phyloP scores from a whole-genome alignment of 2,888 invertebrate genomes.

The Acrobeloides nanus region DNA sequence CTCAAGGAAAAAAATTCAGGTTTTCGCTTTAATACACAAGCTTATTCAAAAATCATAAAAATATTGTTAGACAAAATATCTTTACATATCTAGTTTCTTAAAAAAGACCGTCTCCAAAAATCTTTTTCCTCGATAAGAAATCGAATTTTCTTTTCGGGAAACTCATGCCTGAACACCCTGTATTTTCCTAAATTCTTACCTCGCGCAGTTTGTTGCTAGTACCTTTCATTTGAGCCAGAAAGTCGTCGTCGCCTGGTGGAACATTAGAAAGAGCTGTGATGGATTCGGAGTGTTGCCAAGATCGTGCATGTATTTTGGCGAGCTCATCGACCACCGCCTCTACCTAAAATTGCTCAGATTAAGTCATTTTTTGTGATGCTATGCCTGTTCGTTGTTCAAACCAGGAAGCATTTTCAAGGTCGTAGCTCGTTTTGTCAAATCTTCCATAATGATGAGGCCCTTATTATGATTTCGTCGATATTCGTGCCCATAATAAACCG shows the following conservation, averaged over 20 bases:
- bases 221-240: too few species aligned
- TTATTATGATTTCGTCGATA: conserved; percentile 13
- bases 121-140: too few species aligned
- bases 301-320: conserved; percentile 19
- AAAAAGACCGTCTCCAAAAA: too few species aligned
- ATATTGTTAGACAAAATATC: too few species aligned
- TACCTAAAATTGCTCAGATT: conserved; percentile 7
- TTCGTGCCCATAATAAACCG: conserved; percentile 24
- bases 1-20: too few species aligned
- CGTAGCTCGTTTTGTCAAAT: conserved; percentile 15
- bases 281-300: conserved; percentile 25
- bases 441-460: conserved; percentile 30
- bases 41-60: too few species aligned
- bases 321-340: conserved; percentile 21
- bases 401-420: conserved; percentile 25
- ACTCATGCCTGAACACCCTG: too few species aligned
- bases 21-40: too few species aligned
- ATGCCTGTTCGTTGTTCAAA: conserved; percentile 26
- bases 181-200: conserved; percentile 8
- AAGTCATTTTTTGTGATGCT: neutral
- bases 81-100: too few species aligned
- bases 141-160: too few species aligned
- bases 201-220: neutral
- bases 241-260: conserved; percentile 3
- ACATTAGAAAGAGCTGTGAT: neutral